These are phyloP conservation scores for Trachymyrmex cornetzi DNA, from an alignment of 1,140 invertebrate genomes.

Conservation along the genomic window DNA sequence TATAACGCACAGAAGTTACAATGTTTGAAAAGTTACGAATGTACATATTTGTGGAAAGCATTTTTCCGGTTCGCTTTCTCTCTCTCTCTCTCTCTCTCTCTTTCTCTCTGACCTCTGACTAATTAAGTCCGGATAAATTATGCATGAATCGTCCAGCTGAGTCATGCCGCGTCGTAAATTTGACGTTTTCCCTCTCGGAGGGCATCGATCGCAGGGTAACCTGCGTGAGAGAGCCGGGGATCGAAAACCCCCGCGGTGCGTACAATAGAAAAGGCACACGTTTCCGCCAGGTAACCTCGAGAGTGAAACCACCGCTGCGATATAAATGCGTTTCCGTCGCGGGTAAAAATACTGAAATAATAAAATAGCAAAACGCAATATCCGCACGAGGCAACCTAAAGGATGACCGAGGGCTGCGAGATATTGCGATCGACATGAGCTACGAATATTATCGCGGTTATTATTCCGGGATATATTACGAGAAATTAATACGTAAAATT, in stretches of 20 bases:
- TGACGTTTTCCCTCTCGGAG: slow-evolving; percentile 45
- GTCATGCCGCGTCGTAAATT: slow-evolving; percentile 48
- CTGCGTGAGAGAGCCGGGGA: slow-evolving; percentile 15
- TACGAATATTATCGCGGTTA: not conserved
- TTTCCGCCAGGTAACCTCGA: slow-evolving; percentile 41
- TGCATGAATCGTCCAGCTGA: slow-evolving; percentile 65
- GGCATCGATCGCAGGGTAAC: slow-evolving; percentile 41
- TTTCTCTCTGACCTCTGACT: not conserved
- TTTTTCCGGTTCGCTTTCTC: slow-evolving; percentile 7
- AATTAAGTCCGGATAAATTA: slow-evolving; percentile 70
- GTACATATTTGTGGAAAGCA: slow-evolving; percentile 51
- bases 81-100: not conserved
- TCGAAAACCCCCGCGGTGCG: slow-evolving; percentile 21
- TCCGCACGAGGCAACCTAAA: not conserved
- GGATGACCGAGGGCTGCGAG: not conserved
- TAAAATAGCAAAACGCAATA: slow-evolving; percentile 49
- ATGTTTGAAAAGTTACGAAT: not conserved
- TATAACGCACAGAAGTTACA: not conserved
- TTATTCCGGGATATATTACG: slow-evolving; percentile 1
- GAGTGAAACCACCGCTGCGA: slow-evolving; percentile 46
- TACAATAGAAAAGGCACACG: slow-evolving; percentile 27
- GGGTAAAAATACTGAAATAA: slow-evolving; percentile 8
- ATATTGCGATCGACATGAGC: slow-evolving; percentile 24
- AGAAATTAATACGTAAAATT: slow-evolving; percentile 4
- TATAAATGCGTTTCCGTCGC: slow-evolving; percentile 51